Evolutionary conservation across 2,797 vertebrate species (phyloP), one percentile per base, ranked within the genome.

Genomic region (Acestrorhynchus altus): DNA sequence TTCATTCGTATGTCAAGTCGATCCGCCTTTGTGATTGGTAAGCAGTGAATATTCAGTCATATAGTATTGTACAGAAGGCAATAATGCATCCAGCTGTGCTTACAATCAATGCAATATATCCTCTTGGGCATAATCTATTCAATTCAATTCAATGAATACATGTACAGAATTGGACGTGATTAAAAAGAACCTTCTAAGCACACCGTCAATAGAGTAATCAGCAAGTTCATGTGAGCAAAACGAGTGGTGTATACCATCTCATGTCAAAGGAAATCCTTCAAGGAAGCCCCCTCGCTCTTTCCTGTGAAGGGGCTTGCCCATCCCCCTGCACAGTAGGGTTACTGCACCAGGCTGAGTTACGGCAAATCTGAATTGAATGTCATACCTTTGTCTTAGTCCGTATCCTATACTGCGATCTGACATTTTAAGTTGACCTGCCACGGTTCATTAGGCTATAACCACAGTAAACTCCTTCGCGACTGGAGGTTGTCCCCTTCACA

Each of bases 361-460:
- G 8, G 40, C 46, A 40, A 51, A 54, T 56, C 47, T 63, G 44
- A 42, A 70, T 65, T 86, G 81, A 76, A 86, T 83, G 77, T 65
- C 69, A 71, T 77, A 78, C 67, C 65, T 70, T 77, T 56, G 70
- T 76, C 82, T 74, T 31, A 39, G 68, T 72, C 83, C 81, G 83
- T 84, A 35, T 2, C 31, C 31, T 35, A 76, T 22, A 46, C 39
- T 42, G 40, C 63, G 71, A 75, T 65, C 74, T 88, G 86, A 66
- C 88, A 88, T 89, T 90, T 82, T 68, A 20, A 68, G 77, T 20
- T 74, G 70, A 84, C 52, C 75, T 81, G 77, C 59, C 39, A 82
- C 20, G 74, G 76, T 79, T 80, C 83, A 86, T 70, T 86, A 83
- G 80, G 76, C 82, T 85, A 74, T 81, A 83, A 86, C 84, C 73